Percentiles rank a stretch among this genome's conserved stretches.
phyloP scores from a whole-genome alignment of 2,797 vertebrate species.

The Periparus ater region DNA sequence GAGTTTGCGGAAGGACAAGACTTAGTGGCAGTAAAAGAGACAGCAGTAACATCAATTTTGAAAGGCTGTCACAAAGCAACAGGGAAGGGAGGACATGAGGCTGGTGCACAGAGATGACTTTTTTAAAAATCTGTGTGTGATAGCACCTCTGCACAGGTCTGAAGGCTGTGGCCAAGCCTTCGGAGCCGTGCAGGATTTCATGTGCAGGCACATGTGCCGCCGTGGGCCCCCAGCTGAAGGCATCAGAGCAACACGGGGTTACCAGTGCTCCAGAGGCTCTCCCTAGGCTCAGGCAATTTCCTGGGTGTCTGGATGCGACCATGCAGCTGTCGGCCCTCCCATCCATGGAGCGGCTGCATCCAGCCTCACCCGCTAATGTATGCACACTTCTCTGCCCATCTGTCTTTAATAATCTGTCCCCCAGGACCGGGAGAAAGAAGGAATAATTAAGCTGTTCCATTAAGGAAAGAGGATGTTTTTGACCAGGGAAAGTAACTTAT shows the following conservation, averaged over 20 bases:
- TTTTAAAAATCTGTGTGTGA: rapidly evolving
- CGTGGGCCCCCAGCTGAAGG: background rate
- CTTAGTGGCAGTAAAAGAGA: background rate
- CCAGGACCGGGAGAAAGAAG: background rate
- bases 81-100: background rate
- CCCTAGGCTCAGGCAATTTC: background rate
- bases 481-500: background rate
- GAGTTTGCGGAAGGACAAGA: background rate
- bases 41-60: background rate
- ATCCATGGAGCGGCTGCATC: rapidly evolving
- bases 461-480: conserved; percentile 17
- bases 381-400: conserved; percentile 39
- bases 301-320: background rate
- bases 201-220: rapidly evolving
- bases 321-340: background rate
- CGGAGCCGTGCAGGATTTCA: rapidly evolving
- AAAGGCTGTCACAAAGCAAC: background rate
- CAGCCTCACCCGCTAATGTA: background rate
- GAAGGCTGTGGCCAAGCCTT: background rate
- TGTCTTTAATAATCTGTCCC: conserved; percentile 61
- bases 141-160: background rate
- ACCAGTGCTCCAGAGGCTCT: rapidly evolving
- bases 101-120: background rate
- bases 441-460: conserved; percentile 57
- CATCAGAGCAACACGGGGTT: rapidly evolving